Percentiles rank a stretch among this genome's conserved stretches.
Conservation (phyloP, 2,113 vertebrate genomes). For the Hippocampus zosterae region DNA sequence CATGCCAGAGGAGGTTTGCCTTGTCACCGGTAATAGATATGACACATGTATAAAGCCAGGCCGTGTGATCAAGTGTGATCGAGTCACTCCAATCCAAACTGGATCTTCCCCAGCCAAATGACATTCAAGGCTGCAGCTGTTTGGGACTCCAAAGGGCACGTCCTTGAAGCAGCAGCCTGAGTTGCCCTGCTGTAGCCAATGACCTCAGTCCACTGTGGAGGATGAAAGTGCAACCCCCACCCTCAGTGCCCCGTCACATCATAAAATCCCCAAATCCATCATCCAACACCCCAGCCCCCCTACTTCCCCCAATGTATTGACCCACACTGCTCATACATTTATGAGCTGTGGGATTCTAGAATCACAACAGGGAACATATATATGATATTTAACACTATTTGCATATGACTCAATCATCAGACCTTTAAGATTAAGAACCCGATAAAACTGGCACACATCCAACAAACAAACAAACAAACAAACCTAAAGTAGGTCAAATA, state of each 20-base stretch:
- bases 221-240: slow-evolving; percentile 22
- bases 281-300: slow-evolving; percentile 9
- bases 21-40: background rate
- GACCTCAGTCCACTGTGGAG: slow-evolving; percentile 9
- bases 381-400: background rate
- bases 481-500: no score
- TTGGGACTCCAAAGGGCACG: slow-evolving; percentile 30
- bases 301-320: slow-evolving; percentile 45
- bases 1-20: background rate
- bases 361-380: slow-evolving; percentile 22
- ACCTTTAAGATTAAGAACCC: background rate
- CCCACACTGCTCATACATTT: slow-evolving; percentile 38
- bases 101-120: background rate
- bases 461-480: no score
- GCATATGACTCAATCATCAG: background rate
- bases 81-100: background rate
- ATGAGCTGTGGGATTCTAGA: slow-evolving; percentile 50
- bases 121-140: slow-evolving; percentile 11
- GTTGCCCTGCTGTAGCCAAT: background rate
- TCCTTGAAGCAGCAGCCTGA: slow-evolving; percentile 21
- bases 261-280: background rate
- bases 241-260: background rate
- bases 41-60: background rate
- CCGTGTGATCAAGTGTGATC: slow-evolving; percentile 1
- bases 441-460: background rate